Evolutionary conservation across 2,888 invertebrate species (phyloP), one percentile per base, ranked within the genome.

Genomic region (Sarcophaga variegata): DNA sequence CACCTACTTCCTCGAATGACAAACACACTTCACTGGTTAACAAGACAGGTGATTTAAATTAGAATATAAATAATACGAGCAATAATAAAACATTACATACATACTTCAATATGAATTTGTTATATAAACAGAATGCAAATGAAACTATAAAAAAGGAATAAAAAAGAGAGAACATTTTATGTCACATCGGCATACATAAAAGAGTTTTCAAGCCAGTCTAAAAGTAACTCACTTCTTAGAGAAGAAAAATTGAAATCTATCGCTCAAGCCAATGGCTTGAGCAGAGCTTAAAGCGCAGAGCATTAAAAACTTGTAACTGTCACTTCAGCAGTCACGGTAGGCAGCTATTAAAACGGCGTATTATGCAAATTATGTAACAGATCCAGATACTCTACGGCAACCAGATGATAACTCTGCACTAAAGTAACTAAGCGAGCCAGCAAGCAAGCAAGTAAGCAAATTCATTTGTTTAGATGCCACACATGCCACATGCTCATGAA

Each of bases 281-380:
- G 2, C 17, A 54, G 17, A 54, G 54, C 54, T 3, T 17, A 20
- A 25, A 54, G 66, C 63, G 54, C 10, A 10, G 37, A 37, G 8
- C 37, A 37, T 37, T 37, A 37, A 37, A 37, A 37, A 84, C 66
- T 54, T 54, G 78, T 81, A 87, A 87, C 86, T 86, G 83, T 86
- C 86, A 86, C 86, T 86, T 72, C 74, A 75, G 62, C 59, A 72
- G 85, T 81, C 81, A 78, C 74, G 74, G 83, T 81, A 81, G 69
- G 72, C 84, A 79, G 75, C 86, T 78, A 81, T 87, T 84, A 84
- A 81, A 87, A 81, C 86, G 81, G 84, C 54, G 75, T 62, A 84
- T 81, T 87, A 83, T 87, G 86, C 71, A 87, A 87, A 87, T 81
- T 87, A 79, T 84, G 71, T 87, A 84, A 84, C 78, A 77, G 78